phyloP scores from a whole-genome alignment of 2,797 vertebrate genomes.

The Periparus ater region DNA sequence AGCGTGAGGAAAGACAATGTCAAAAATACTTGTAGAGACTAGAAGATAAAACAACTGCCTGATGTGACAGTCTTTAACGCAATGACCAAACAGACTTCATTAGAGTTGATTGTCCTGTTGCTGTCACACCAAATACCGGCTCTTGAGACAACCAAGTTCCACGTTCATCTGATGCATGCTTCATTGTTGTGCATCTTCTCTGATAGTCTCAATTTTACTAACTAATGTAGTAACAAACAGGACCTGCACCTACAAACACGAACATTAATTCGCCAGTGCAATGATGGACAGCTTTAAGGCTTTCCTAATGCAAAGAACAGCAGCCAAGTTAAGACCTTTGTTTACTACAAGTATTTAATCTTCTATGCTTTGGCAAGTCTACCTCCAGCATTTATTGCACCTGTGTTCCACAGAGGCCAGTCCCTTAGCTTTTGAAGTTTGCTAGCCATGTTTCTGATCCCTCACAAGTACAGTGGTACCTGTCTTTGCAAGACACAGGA shows the following conservation, averaged over 20 bases:
- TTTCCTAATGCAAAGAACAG: background rate
- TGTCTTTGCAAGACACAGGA: background rate
- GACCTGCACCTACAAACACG: background rate
- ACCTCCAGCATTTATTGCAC: background rate
- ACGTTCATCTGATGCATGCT: rapidly evolving
- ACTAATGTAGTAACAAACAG: background rate
- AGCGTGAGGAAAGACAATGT: background rate
- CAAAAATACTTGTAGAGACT: background rate
- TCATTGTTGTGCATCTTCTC: background rate
- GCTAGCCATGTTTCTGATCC: background rate
- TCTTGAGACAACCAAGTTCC: background rate
- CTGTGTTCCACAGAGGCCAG: background rate
- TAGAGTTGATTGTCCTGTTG: background rate
- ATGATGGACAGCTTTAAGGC: background rate
- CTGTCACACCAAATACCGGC: background rate
- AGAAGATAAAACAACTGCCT: background rate
- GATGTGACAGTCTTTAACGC: background rate
- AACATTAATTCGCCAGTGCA: background rate
- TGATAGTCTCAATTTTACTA: background rate
- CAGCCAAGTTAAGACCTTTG: background rate
- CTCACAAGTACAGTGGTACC: background rate
- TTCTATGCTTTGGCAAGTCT: background rate
- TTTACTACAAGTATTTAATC: background rate
- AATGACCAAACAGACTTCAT: background rate
- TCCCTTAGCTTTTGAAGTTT: background rate